Percentiles rank a stretch among this genome's conserved stretches.
Conservation (phyloP, 1,140 invertebrate species). For the Diprion similis region DNA sequence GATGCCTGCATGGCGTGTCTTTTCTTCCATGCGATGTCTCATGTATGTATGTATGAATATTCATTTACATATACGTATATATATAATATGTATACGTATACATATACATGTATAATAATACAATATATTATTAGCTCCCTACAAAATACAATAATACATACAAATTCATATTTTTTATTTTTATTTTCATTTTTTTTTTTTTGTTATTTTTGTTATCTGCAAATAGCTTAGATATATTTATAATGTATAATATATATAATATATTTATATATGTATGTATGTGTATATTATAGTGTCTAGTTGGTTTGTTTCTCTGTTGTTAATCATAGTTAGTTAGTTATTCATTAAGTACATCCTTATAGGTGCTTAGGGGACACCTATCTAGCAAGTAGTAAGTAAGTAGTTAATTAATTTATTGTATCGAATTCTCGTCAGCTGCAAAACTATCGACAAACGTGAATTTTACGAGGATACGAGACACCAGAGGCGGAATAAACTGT, state of each 20-base stretch:
- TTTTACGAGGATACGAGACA: neutral
- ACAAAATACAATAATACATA: slow-evolving; percentile 50
- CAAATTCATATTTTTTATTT: slow-evolving; percentile 35
- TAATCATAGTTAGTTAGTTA: slow-evolving; percentile 25
- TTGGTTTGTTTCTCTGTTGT: slow-evolving; percentile 34
- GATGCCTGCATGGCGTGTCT: neutral
- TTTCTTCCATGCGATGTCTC: neutral
- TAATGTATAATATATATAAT: slow-evolving; percentile 25
- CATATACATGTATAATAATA: slow-evolving; percentile 41
- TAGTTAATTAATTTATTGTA: neutral
- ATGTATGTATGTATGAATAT: slow-evolving; percentile 14
- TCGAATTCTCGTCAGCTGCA: neutral
- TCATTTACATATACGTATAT: slow-evolving; percentile 26
- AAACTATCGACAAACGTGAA: neutral
- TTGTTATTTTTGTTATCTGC: slow-evolving; percentile 35
- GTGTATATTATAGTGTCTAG: slow-evolving; percentile 45
- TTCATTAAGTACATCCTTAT: slow-evolving; percentile 44
- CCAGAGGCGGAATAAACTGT: neutral
- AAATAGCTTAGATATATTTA: slow-evolving; percentile 46
- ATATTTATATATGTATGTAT: slow-evolving; percentile 30
- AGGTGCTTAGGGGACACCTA: slow-evolving; percentile 33
- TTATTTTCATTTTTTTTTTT: slow-evolving; percentile 15
- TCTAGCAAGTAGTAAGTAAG: slow-evolving; percentile 9
- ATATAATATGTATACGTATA: slow-evolving; percentile 30
- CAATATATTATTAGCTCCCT: slow-evolving; percentile 41